Conservation (phyloP, 2,113 vertebrate species). For the Catagonus wagneri region DNA sequence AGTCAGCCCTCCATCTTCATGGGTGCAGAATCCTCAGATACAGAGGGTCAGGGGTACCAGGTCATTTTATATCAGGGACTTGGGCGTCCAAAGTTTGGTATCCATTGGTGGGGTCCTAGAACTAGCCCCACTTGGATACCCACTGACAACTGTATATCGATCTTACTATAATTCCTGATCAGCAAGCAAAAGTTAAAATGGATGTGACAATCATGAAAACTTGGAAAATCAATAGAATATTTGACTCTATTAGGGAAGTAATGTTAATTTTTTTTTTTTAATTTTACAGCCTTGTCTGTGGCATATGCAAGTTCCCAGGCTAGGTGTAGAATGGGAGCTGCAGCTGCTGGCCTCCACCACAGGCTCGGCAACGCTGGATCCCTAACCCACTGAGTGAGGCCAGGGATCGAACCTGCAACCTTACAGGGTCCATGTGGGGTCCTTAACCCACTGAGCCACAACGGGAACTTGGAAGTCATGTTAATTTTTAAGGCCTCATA, state of each 20-base stretch:
- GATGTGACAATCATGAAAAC: neutral
- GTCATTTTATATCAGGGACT: neutral
- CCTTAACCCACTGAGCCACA: no score
- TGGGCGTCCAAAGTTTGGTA: neutral
- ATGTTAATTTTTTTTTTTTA: neutral
- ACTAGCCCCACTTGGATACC: neutral
- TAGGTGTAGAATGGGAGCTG: no score
- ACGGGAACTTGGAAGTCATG: no score
- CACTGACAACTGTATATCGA: no score
- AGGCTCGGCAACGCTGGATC: no score
- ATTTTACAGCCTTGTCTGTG: no score
- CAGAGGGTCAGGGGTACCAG: no score
- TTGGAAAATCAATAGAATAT: neutral
- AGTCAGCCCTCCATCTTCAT: neutral
- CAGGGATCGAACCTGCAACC: no score
- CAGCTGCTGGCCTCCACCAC: no score
- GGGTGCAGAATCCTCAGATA: neutral
- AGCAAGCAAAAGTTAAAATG: neutral
- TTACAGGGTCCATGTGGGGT: no score
- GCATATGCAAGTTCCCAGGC: no score
- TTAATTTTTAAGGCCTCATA: neutral
- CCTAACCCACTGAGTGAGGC: no score
- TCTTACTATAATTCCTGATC: neutral
- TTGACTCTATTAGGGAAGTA: neutral
- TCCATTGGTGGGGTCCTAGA: neutral